Evolutionary conservation across 1,140 invertebrate genomes (phyloP).

Genomic region (Calosoma granatense): DNA sequence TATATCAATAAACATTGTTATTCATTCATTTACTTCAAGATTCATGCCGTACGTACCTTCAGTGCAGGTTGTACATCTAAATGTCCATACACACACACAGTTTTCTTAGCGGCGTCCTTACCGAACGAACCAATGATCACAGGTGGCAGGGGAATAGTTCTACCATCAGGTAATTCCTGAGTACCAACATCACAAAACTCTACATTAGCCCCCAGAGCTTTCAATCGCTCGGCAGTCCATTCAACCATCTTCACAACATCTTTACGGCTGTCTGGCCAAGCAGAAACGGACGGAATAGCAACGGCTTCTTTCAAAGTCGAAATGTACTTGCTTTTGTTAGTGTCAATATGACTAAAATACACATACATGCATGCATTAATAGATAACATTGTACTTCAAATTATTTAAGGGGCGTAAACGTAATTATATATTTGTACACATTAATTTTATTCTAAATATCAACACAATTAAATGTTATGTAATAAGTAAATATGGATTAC

Average conservation of each 20-base stretch:
- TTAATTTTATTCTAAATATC: no score
- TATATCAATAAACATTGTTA: no score
- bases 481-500: slow-evolving; percentile 11
- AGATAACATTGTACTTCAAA: no score
- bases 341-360: slow-evolving; percentile 62
- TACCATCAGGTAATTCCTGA: slow-evolving; percentile 63
- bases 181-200: slow-evolving; percentile 73
- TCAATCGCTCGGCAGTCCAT: slow-evolving; percentile 65
- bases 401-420: no score
- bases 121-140: slow-evolving; percentile 79
- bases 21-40: no score
- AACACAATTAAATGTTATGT: no score
- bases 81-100: slow-evolving; percentile 92
- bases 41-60: no score
- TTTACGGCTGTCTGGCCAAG: slow-evolving; percentile 65
- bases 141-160: slow-evolving; percentile 70
- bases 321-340: slow-evolving; percentile 68
- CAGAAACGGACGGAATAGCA: slow-evolving; percentile 92
- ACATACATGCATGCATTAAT: no score
- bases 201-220: slow-evolving; percentile 62
- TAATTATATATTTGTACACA: no score
- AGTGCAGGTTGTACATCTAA: slow-evolving; percentile 94
- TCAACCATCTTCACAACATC: slow-evolving; percentile 71
- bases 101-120: slow-evolving; percentile 77
- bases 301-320: slow-evolving; percentile 74